Conservation (phyloP, 35 echinoderm and acorn worm species). For the Chiridota heheva region DNA sequence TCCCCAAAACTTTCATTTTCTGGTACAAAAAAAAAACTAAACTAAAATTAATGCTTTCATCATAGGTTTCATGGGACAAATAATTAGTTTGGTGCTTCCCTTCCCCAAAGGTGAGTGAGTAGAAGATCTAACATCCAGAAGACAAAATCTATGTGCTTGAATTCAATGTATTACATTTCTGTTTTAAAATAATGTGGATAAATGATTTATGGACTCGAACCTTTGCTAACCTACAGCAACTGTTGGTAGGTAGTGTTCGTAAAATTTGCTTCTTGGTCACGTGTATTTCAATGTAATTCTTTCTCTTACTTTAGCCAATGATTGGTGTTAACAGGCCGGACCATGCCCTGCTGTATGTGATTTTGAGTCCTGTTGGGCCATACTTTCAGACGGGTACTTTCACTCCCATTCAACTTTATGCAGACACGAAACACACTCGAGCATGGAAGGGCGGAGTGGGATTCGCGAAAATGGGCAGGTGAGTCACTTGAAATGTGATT, state of each 20-base stretch:
- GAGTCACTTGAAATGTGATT: background rate
- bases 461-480: constrained; percentile 82
- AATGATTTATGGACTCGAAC: background rate
- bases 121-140: background rate
- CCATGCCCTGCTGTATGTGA: constrained; percentile 71
- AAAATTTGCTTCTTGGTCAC: constrained; percentile 1
- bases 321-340: constrained; percentile 67
- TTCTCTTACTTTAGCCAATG: constrained; percentile 64
- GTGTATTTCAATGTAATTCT: constrained; percentile 5
- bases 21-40: too few relatives aligned
- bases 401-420: constrained; percentile 71
- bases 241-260: background rate
- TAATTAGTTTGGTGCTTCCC: too few relatives aligned
- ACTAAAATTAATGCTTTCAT: too few relatives aligned
- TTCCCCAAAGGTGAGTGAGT: background rate
- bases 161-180: background rate
- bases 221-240: background rate
- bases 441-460: constrained; percentile 93
- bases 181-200: background rate
- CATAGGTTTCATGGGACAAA: too few relatives aligned
- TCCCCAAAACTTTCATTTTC: too few relatives aligned
- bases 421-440: constrained; percentile 66
- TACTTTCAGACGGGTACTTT: constrained; percentile 87
- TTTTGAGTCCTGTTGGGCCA: constrained; percentile 82
- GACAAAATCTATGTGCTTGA: background rate